These are phyloP conservation scores for Caradrina clavipalpis DNA, from an alignment of 2,888 invertebrate genomes.

Conservation along the genomic window DNA sequence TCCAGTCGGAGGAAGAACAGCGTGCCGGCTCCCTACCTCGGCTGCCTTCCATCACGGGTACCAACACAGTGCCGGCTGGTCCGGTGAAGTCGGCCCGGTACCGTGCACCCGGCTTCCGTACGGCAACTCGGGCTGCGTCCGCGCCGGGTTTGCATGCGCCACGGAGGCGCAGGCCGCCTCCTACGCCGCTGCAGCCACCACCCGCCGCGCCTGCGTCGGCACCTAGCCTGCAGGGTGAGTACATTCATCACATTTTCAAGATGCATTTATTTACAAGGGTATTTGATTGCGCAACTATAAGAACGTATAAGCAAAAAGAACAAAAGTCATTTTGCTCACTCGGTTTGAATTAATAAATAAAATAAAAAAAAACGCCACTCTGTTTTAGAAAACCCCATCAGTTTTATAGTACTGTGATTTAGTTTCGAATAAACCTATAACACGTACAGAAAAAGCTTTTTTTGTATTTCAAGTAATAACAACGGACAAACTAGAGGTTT, in stretches of 20 bases:
- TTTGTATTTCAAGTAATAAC: conserved; percentile 17
- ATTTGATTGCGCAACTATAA: too few species aligned
- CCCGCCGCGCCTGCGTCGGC: conserved; percentile 86
- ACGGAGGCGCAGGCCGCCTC: conserved; percentile 90
- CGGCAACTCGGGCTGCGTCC: conserved; percentile 94
- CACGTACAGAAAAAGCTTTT: conserved; percentile 2
- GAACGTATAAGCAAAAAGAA: too few species aligned
- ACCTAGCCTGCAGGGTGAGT: conserved; percentile 92
- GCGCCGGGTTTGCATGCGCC: conserved; percentile 94
- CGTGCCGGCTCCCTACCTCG: conserved; percentile 95
- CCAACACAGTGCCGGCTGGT: conserved; percentile 90
- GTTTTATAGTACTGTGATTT: neutral
- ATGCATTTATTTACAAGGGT: too few species aligned
- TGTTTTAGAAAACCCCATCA: neutral
- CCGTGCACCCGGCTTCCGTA: conserved; percentile 95
- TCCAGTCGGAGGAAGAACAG: conserved; percentile 90
- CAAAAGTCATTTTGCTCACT: too few species aligned
- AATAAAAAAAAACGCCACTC: neutral
- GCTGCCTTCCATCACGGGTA: conserved; percentile 90
- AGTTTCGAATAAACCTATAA: neutral
- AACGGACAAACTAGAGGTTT: conserved; percentile 32
- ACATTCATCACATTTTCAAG: neutral
- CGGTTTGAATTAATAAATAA: neutral
- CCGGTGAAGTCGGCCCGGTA: conserved; percentile 96
- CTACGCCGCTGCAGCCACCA: conserved; percentile 81